A percentile compares a stretch with the other conserved stretches of the same genome.
Conservation (phyloP, 2,113 vertebrate genomes). For the Melanerpes aurifrons region DNA sequence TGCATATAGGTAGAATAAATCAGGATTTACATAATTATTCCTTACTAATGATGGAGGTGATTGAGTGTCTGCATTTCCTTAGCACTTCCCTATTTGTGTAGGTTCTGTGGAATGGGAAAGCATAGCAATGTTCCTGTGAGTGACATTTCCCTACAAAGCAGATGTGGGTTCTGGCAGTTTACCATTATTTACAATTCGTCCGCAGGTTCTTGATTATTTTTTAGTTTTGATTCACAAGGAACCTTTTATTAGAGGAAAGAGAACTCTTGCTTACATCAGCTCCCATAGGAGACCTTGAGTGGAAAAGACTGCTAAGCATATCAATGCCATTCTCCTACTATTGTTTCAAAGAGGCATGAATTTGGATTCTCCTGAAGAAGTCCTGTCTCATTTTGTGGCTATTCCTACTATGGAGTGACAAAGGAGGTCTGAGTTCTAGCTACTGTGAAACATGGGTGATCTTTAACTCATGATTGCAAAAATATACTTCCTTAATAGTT, state of each 20-base stretch:
- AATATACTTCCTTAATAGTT: not conserved
- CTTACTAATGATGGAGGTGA: not conserved
- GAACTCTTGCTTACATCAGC: not conserved
- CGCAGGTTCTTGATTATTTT: not conserved
- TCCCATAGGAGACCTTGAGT: not conserved
- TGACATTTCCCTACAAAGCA: not conserved
- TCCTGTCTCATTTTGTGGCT: not conserved
- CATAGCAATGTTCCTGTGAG: not conserved
- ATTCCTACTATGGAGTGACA: not conserved
- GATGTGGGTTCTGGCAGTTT: not conserved
- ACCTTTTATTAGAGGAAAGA: not conserved
- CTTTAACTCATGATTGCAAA: not conserved
- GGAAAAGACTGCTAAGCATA: not conserved
- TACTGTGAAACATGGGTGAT: not conserved
- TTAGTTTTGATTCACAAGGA: not conserved
- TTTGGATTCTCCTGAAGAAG: not conserved
- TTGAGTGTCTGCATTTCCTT: not conserved
- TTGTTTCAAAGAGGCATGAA: not conserved
- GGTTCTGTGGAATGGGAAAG: not conserved
- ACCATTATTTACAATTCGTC: not conserved
- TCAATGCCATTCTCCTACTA: not conserved
- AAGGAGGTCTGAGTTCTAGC: not conserved
- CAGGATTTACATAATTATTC: not conserved
- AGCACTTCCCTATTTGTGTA: not conserved
- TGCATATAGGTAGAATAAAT: not conserved